Conservation (phyloP, 1,140 invertebrate genomes). For the Drosophila simulans region DNA sequence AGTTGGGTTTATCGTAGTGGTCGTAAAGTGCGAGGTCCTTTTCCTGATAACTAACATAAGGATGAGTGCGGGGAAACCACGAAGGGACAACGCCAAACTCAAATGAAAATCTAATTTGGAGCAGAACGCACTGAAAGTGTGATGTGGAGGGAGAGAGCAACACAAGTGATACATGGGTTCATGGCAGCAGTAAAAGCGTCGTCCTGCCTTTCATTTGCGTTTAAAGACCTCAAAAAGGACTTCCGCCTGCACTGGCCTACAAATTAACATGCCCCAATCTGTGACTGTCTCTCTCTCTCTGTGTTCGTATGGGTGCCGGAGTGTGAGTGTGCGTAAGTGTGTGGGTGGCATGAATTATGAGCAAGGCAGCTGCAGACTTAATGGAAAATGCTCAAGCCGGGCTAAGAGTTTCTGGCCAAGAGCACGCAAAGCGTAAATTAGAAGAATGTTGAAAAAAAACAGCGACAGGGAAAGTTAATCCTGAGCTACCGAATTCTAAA, state of each 20-base stretch:
- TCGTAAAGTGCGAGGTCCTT: slow-evolving; percentile 60
- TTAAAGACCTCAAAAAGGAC: slow-evolving; percentile 79
- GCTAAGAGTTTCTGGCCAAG: slow-evolving; percentile 37
- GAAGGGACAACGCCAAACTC: slow-evolving; percentile 31
- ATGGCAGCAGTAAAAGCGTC: slow-evolving; percentile 75
- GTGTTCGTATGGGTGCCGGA: slow-evolving; percentile 2
- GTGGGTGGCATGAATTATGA: slow-evolving; percentile 72
- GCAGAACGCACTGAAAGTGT: slow-evolving; percentile 49
- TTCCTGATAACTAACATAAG: slow-evolving; percentile 38
- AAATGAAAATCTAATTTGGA: slow-evolving; percentile 82
- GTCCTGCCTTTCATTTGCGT: slow-evolving; percentile 76
- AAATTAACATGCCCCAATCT: slow-evolving; percentile 76
- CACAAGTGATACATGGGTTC: slow-evolving; percentile 74
- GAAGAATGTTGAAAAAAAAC: slow-evolving; percentile 46
- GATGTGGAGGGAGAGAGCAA: slow-evolving; percentile 2
- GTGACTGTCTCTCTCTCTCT: slow-evolving; percentile 38
- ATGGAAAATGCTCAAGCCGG: slow-evolving; percentile 68
- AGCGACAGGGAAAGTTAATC: not conserved
- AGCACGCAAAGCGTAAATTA: slow-evolving; percentile 78
- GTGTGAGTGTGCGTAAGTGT: slow-evolving; percentile 18
- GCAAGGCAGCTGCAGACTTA: slow-evolving; percentile 79
- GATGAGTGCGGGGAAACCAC: not conserved
- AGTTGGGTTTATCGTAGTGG: slow-evolving; percentile 65
- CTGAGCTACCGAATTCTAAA: not conserved
- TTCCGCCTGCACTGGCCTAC: slow-evolving; percentile 76